Percentiles rank a stretch among this genome's conserved stretches.
Evolutionary conservation across 2,797 vertebrate genomes (phyloP).

Genomic region (Gymnoscopelus microlampas): DNA sequence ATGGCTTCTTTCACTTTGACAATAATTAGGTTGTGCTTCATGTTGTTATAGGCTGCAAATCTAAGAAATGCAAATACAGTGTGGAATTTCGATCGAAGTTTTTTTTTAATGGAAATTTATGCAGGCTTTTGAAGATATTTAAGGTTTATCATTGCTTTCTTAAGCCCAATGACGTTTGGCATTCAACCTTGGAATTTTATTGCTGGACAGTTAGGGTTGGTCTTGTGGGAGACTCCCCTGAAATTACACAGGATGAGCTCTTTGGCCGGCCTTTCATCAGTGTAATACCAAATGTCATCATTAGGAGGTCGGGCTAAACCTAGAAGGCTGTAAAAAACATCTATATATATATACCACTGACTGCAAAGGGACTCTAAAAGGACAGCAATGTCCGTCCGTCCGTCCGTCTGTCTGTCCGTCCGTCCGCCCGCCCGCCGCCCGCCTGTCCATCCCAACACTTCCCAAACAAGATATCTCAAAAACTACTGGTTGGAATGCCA

Average conservation of each 20-base stretch:
- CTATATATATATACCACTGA: conserved; percentile 21
- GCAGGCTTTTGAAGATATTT: no score
- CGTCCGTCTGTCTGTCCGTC: no score
- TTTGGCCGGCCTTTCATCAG: conserved; percentile 65
- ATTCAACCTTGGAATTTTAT: conserved; percentile 35
- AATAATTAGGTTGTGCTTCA: conserved; percentile 24
- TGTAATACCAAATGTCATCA: conserved; percentile 63
- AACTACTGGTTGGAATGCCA: no score
- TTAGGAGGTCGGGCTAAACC: conserved; percentile 58
- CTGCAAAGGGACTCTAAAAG: no score
- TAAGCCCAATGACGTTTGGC: not conserved
- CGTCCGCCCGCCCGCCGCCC: no score
- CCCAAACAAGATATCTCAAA: no score
- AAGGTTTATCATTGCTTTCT: not conserved
- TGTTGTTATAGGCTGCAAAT: conserved; percentile 19
- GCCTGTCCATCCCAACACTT: no score
- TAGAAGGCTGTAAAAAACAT: conserved; percentile 33
- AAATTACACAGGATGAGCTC: conserved; percentile 70
- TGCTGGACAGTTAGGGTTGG: conserved; percentile 13
- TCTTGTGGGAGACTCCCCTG: conserved; percentile 41
- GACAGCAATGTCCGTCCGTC: no score
- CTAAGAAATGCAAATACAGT: not conserved
- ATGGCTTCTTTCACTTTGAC: conserved; percentile 41
- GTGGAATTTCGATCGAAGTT: no score
- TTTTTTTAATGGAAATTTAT: no score